Evolutionary conservation across 1,140 invertebrate genomes (phyloP), one percentile per base, ranked within the genome.

Genomic region (Heterodera schachtii): DNA sequence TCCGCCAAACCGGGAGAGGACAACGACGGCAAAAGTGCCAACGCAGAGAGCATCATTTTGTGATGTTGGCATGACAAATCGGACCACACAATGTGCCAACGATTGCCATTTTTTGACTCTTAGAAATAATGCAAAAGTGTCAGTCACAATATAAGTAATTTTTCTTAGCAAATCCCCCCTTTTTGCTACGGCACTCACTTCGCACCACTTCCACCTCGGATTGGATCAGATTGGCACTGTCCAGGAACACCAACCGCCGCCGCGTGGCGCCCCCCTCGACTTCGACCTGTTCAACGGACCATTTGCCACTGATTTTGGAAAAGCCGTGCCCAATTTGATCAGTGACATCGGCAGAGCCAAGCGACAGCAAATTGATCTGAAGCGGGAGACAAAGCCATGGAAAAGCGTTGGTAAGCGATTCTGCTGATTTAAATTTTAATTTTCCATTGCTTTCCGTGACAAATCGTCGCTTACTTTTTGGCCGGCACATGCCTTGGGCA

Each of bases 31-130:
- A 87, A 43, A 19, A 86, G 86, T n/a, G 80, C 66, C 47, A 87
- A n/a, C 49, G 75, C 75, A 11, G 69, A 16, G 19, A 84, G 64
- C 84, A 85, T 85, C 21, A 41, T 67, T 31, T 80, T 70, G 60
- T 88, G 87, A 71, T 89, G 86, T 75, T 89, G 84, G 75, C 87
- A 88, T 19, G 86, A 73, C 43, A 89, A 75, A 60, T 69, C 44
- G 66, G 60, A 78, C 76, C 76, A 78, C 3, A n/a, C 69, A 64
- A 75, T 75, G 19, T 64, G 3, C 79, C 79, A 80, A 31, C 80
- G 74, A 19, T 47, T 49, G 47, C 47, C 21, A 43, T 80, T 41
- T 60, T 80, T 19, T 80, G 57, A 49, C 43, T 13, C 43, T 52
- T 73, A 31, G n/a, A n/a, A n/a, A n/a, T n/a, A n/a, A n/a, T n/a